Conservation (phyloP, 2,113 vertebrate genomes). For the Symphodus melops region DNA sequence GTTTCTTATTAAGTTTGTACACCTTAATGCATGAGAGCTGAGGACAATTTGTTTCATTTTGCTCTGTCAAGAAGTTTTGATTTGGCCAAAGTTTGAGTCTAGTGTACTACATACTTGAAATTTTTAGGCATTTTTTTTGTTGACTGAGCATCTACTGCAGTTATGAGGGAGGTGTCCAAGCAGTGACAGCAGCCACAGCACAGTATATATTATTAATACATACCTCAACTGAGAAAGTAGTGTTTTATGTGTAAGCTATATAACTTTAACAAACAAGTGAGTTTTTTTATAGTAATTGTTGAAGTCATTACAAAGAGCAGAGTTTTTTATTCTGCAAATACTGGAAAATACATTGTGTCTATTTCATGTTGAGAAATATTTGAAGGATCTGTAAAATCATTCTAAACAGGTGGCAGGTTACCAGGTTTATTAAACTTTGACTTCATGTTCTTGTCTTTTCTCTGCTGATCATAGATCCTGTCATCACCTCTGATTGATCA, state of each 20-base stretch:
- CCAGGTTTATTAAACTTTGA: no score
- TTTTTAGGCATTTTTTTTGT: not conserved
- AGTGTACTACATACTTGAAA: not conserved
- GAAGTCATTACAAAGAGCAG: not conserved
- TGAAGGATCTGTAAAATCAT: no score
- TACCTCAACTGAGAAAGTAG: not conserved
- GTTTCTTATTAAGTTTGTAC: slow-evolving; percentile 1
- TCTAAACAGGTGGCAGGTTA: not conserved
- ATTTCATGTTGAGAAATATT: no score
- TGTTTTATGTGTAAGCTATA: not conserved
- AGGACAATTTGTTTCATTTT: no score
- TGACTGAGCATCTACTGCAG: no score
- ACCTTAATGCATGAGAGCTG: not conserved
- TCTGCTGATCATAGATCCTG: not conserved
- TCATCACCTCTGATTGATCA: slow-evolving; percentile 22
- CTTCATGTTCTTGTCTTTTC: not conserved
- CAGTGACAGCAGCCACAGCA: not conserved
- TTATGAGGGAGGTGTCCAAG: not conserved
- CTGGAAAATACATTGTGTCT: not conserved
- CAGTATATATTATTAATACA: not conserved
- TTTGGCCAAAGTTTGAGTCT: not conserved
- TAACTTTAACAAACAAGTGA: not conserved
- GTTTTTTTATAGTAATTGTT: not conserved
- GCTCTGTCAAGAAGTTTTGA: not conserved
- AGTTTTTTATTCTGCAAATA: no score